Base-by-base conservation (phyloP, 2,797 vertebrate species). In the Acestrorhynchus altus region DNA sequence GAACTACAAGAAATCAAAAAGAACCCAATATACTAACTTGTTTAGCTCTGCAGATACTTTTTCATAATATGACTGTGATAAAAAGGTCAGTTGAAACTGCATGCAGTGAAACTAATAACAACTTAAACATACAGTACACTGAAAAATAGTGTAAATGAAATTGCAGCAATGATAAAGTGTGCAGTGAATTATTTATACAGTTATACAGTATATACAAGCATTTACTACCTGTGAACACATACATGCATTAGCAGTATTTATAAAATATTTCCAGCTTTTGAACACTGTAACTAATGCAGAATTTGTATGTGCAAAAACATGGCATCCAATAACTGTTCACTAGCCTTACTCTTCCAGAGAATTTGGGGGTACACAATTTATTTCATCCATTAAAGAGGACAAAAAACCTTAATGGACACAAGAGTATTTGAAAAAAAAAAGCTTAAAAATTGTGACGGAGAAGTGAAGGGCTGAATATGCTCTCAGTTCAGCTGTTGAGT, bases 401-500 rank as follows among this genome's bases (percentile, higher is more conserved):
- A 13, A n/a, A 11, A 16, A 40, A 31, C 26, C 24, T 20, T 4
- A 60, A 9, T 16, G 24, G n/a, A 60, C 13, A 15, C 0, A 44
- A 49, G 74, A 60, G 8, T 47, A 11, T 6, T 4, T 51, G 8
- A 51, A 52, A 49, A 74, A 61, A 59, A 24, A 22, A 54, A 22
- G 15, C 54, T 44, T 69, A n/a, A 46, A 74, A 73, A 63, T 46
- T n/a, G 15, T 44, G 49, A 70, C 10, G 72, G 24, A 26, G 56
- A n/a, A 77, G 4, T 76, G 59, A 46, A 71, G 49, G 24, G 47
- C 22, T 13, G 13, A 66, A 54, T 4, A 24, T 80, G 51, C 49
- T 78, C 69, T 81, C 44, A 68, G 76, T 76, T 83, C 7, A 28
- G 57, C 82, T 78, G 22, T 22, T 78, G 88, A 91, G 91, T 96